Evolutionary conservation across 2,113 vertebrate genomes (phyloP).

Genomic region (Hippocampus abdominalis): DNA sequence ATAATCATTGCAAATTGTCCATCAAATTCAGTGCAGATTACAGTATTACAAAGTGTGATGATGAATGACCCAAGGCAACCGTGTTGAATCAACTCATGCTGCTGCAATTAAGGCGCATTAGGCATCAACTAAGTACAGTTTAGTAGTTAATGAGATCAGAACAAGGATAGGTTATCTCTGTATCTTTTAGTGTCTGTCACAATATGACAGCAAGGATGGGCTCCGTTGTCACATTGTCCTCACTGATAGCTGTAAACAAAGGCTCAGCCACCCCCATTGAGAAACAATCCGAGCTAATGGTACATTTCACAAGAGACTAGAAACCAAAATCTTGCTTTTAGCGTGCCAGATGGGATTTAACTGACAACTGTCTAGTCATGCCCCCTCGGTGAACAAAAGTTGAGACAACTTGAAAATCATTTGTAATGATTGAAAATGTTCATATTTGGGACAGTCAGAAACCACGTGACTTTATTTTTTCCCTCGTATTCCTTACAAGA

Average conservation of each 20-base stretch:
- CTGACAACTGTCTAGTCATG: background rate
- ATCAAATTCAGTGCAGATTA: background rate
- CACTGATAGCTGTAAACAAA: constrained; percentile 65
- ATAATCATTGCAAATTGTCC: background rate
- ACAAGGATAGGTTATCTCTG: constrained; percentile 55
- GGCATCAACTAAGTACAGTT: constrained; percentile 41
- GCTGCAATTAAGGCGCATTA: constrained; percentile 44
- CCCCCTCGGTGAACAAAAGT: too few species aligned
- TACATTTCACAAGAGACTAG: constrained; percentile 28
- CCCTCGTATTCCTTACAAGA: too few species aligned
- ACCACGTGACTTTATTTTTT: too few species aligned
- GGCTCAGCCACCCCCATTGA: constrained; percentile 28
- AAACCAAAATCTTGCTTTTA: background rate
- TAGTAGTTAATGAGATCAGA: constrained; percentile 57
- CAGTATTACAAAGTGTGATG: background rate
- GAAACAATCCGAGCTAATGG: constrained; percentile 21
- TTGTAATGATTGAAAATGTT: too few species aligned
- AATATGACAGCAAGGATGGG: constrained; percentile 44
- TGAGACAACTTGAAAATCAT: too few species aligned
- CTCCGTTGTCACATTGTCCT: constrained; percentile 64
- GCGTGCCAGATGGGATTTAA: background rate
- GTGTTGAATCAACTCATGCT: constrained; percentile 25
- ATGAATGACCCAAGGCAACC: background rate
- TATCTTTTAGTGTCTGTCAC: constrained; percentile 55
- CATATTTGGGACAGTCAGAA: too few species aligned